Percentiles rank a stretch among this genome's conserved stretches.
phyloP scores from a whole-genome alignment of 92 coral and sea anemone genomes.

The Parazoanthus atlanticus region DNA sequence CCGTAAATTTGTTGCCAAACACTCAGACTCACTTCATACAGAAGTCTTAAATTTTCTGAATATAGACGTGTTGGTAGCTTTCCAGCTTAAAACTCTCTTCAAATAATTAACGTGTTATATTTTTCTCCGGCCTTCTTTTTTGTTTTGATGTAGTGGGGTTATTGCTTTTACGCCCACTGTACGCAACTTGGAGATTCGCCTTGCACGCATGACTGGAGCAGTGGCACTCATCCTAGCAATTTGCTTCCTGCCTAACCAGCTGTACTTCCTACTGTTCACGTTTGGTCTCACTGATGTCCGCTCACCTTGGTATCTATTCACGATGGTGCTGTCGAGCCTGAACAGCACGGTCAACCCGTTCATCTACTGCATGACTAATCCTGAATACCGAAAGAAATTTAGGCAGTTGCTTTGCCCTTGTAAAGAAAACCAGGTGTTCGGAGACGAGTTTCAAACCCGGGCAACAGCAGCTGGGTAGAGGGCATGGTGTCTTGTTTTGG shows the following conservation, averaged over 20 bases:
- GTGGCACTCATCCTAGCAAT: slow-evolving; percentile 25
- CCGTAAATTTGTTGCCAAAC: no score
- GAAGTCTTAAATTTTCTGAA: no score
- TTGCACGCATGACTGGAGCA: neutral
- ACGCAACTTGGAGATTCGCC: slow-evolving; percentile 1
- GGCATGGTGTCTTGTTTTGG: neutral
- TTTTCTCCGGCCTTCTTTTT: neutral
- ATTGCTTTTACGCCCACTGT: neutral
- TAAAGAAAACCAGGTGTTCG: neutral
- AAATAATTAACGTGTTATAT: neutral
- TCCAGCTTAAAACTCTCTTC: no score
- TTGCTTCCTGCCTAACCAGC: slow-evolving; percentile 31
- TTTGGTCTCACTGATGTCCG: slow-evolving; percentile 1
- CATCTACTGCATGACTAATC: slow-evolving; percentile 5
- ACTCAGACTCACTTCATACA: no score
- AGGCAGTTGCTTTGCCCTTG: neutral
- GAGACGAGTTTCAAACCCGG: neutral
- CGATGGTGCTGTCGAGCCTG: neutral
- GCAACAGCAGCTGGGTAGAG: neutral
- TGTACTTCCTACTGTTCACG: slow-evolving; percentile 3
- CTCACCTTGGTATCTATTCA: neutral
- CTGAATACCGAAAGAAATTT: slow-evolving; percentile 4
- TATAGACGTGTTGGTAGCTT: no score
- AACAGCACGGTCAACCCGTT: slow-evolving; percentile 23
- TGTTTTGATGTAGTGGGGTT: neutral